Conservation (phyloP, 1,140 invertebrate genomes). For the Bombus difficillimus region DNA sequence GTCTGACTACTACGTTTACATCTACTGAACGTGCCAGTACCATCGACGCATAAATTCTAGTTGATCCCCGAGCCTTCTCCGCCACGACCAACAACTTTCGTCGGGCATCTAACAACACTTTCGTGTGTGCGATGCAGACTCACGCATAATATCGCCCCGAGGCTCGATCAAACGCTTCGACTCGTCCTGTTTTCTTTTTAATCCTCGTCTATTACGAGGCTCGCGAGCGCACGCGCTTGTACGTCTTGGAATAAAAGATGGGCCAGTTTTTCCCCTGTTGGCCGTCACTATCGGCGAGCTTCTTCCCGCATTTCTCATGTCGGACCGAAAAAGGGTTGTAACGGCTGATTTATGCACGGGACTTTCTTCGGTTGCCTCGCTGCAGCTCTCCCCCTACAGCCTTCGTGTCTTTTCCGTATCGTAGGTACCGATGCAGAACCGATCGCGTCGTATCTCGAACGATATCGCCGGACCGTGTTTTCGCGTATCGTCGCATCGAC, state of each 20-base stretch:
- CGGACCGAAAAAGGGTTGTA: slow-evolving; percentile 58
- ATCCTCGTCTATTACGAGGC: not conserved
- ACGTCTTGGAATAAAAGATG: slow-evolving; percentile 68
- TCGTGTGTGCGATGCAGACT: not conserved
- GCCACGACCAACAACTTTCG: slow-evolving; percentile 1
- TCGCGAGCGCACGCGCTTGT: slow-evolving; percentile 36
- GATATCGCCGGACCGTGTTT: slow-evolving; percentile 52
- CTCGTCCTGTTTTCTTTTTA: not conserved
- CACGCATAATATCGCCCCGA: slow-evolving; percentile 30
- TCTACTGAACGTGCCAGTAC: not conserved
- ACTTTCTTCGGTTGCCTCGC: slow-evolving; percentile 42
- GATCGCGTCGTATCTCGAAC: slow-evolving; percentile 61
- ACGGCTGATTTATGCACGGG: slow-evolving; percentile 58
- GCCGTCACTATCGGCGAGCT: slow-evolving; percentile 33
- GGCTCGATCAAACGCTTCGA: slow-evolving; percentile 42
- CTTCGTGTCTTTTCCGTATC: slow-evolving; percentile 34
- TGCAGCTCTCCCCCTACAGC: not conserved
- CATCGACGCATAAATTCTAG: slow-evolving; percentile 11
- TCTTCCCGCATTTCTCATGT: slow-evolving; percentile 59
- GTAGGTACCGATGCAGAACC: slow-evolving; percentile 59
- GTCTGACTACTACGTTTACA: not conserved
- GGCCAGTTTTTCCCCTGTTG: slow-evolving; percentile 52
- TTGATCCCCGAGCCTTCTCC: not conserved
- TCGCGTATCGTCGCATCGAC: slow-evolving; percentile 38
- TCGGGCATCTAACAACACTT: not conserved